Base-by-base conservation (phyloP, 2,797 vertebrate genomes). In the Varecia variegata region DNA sequence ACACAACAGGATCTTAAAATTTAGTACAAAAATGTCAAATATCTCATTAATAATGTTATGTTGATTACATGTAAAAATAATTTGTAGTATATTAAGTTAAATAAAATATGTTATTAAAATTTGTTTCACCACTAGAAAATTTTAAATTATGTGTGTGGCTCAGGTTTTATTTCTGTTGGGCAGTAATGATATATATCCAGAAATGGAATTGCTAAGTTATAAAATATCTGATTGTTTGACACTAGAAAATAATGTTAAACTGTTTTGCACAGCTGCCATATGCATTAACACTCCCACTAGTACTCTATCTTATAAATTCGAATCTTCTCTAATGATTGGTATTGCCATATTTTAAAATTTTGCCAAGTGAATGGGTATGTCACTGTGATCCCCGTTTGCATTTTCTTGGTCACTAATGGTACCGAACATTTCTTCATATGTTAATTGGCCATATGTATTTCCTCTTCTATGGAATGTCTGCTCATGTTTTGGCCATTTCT, bases 111-210 rank as follows among this genome's bases (percentile, higher is more conserved):
- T 71, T 83, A 62, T 68, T 77, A 80, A 95, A 38, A 90, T 87
- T 79, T 83, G 38, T 81, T 91, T 85, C 83, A 81, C n/a, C 10
- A 94, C 58, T 62, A 71, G 38, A 94, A 94, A 92, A 43, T 7
- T 43, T 65, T 43, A 90, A 94, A 73, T 40, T 95, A 86, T 3
- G 12, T 11, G 35, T 21, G 17, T 67, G 43, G 32, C 45, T 96
- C 54, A 73, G 65, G 30, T 82, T 80, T 92, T 76, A 54, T 77
- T 94, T 71, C 17, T 88, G 50, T 10, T 60, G 11, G 18, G 23
- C 21, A 97, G 17, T 3, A 82, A 38, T 82, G 45, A 35, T 40
- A 54, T n/a, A 45, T 67, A 93, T 83, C 40, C 40, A 93, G 76
- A 86, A 94, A 80, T 4, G 8, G 40, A 93, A 74, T 35, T 67